Evolutionary conservation across 64 coral and sea anemone genomes (phyloP).

Genomic region (Actinia tenebrosa): DNA sequence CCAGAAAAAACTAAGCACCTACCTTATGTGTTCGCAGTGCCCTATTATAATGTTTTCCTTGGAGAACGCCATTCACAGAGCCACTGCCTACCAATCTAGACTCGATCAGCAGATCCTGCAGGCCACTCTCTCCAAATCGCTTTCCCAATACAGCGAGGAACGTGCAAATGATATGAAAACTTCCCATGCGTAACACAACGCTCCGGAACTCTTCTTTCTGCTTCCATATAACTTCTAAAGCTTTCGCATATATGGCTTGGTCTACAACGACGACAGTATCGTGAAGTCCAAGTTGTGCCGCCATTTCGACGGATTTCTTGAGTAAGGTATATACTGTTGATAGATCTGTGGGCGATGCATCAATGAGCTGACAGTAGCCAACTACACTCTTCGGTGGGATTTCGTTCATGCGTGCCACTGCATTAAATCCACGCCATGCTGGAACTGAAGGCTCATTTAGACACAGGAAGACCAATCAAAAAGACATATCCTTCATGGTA

Average conservation of each 20-base stretch:
- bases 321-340: slow-evolving; percentile 36
- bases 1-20: neutral
- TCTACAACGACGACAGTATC: slow-evolving; percentile 32
- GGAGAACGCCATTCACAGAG: slow-evolving; percentile 33
- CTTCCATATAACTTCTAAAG: slow-evolving; percentile 52
- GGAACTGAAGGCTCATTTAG: slow-evolving; percentile 24
- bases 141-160: slow-evolving; percentile 42
- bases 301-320: slow-evolving; percentile 38
- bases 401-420: slow-evolving; percentile 1
- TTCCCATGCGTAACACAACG: slow-evolving; percentile 42
- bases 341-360: slow-evolving; percentile 37
- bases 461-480: slow-evolving; percentile 27
- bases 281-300: slow-evolving; percentile 24
- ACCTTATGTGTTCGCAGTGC: slow-evolving; percentile 43
- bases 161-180: slow-evolving; percentile 31
- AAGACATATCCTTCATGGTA: slow-evolving; percentile 15
- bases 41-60: slow-evolving; percentile 55
- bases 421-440: slow-evolving; percentile 37
- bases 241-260: slow-evolving; percentile 54
- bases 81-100: slow-evolving; percentile 36
- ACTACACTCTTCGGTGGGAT: slow-evolving; percentile 29
- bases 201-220: slow-evolving; percentile 41
- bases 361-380: slow-evolving; percentile 33
- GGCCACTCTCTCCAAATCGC: slow-evolving; percentile 40
- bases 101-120: slow-evolving; percentile 41